A percentile compares a stretch with the other conserved stretches of the same genome.
Conservation (phyloP, 2,888 invertebrate genomes). For the Tinea trinotella region DNA sequence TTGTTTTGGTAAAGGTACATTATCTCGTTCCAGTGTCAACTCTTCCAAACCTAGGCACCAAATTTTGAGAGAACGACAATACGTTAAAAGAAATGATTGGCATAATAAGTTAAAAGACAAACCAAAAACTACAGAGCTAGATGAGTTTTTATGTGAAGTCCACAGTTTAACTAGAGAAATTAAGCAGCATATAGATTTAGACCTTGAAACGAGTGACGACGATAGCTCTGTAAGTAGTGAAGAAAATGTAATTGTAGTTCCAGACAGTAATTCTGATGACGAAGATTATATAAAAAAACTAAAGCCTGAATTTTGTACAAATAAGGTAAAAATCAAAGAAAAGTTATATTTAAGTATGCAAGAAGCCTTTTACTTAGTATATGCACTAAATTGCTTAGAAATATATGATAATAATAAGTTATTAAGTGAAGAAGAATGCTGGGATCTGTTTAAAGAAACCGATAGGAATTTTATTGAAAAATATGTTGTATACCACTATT, state of each 20-base stretch:
- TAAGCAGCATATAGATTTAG: no score
- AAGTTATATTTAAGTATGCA: constrained; percentile 78
- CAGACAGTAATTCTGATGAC: constrained; percentile 77
- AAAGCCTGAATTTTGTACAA: constrained; percentile 72
- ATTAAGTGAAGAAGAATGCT: constrained; percentile 65
- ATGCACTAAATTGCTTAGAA: constrained; percentile 77
- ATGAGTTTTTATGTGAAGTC: no score
- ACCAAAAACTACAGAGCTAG: constrained; percentile 21
- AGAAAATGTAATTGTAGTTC: constrained; percentile 68
- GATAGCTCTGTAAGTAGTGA: background rate
- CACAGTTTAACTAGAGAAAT: background rate
- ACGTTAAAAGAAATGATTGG: constrained; percentile 72
- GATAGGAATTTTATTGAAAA: constrained; percentile 76
- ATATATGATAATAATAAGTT: constrained; percentile 66
- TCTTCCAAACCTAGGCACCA: constrained; percentile 50
- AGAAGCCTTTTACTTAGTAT: constrained; percentile 83
- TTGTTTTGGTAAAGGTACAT: constrained; percentile 82
- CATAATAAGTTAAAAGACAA: constrained; percentile 47
- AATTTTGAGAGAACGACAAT: constrained; percentile 74
- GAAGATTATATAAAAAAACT: constrained; percentile 75
- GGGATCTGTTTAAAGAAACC: constrained; percentile 70
- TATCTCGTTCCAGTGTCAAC: constrained; percentile 71
- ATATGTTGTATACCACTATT: constrained; percentile 88
- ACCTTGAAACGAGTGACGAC: background rate
- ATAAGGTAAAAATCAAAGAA: constrained; percentile 74